phyloP scores from a whole-genome alignment of 2,797 vertebrate species.

The Euphonia xanthogaster region DNA sequence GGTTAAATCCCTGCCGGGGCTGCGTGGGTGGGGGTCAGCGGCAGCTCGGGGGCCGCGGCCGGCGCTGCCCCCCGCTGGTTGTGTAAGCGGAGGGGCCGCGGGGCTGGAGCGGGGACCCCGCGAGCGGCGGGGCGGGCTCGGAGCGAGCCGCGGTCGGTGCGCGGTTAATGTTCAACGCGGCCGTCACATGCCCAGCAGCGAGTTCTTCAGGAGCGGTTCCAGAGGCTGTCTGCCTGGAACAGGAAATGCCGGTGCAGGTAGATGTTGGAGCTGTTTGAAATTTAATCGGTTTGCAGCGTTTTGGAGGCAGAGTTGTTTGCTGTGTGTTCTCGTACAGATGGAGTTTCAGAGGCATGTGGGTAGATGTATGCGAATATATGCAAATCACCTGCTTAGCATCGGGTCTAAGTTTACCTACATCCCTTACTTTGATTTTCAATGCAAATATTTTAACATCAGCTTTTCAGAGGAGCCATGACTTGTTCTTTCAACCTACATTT shows the following conservation, averaged over 20 bases:
- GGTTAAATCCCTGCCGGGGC: background rate
- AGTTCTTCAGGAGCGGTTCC: background rate
- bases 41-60: background rate
- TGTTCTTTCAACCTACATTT: background rate
- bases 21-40: background rate
- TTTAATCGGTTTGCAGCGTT: background rate
- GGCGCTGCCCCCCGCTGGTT: background rate
- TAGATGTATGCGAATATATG: background rate
- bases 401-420: background rate
- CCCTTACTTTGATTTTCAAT: background rate
- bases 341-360: background rate
- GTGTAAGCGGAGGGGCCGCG: background rate
- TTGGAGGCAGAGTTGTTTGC: background rate
- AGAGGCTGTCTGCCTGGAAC: background rate
- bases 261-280: background rate
- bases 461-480: background rate
- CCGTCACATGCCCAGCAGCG: background rate
- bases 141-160: background rate
- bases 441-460: background rate
- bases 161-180: slow-evolving; percentile 11
- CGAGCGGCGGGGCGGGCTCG: background rate
- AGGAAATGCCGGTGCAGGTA: slow-evolving; percentile 69
- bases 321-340: rapidly evolving
- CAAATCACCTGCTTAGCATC: background rate
- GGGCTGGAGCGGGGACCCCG: background rate